Evolutionary conservation across 2,888 invertebrate species (phyloP).

Genomic region (Anoplius nigerrimus): DNA sequence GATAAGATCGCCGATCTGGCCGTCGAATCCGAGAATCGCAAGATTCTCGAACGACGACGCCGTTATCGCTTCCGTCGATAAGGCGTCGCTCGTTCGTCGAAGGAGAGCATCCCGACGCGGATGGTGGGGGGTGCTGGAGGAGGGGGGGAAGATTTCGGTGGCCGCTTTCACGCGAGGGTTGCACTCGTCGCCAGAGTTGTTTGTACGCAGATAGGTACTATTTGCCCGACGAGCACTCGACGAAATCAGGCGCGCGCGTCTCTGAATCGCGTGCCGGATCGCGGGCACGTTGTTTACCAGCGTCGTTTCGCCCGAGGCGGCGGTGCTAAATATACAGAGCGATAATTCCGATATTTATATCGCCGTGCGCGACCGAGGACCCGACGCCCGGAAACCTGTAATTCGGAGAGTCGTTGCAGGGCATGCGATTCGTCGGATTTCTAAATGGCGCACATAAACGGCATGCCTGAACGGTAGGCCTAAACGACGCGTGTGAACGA

Average conservation of each 20-base stretch:
- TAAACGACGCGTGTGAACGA: no score
- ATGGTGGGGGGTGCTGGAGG: no score
- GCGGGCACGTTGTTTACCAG: constrained; percentile 47
- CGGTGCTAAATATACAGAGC: constrained; percentile 49
- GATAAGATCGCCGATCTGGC: neutral
- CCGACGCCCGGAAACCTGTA: no score
- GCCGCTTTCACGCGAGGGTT: neutral
- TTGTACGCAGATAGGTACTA: neutral
- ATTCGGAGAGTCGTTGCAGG: no score
- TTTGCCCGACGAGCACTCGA: neutral
- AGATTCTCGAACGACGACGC: no score
- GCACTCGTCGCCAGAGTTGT: neutral
- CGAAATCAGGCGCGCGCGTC: neutral
- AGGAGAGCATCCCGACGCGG: no score
- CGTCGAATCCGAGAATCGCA: neutral
- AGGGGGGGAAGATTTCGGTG: no score
- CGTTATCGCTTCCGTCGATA: no score
- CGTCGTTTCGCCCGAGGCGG: constrained; percentile 41
- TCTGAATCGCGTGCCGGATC: constrained; percentile 31
- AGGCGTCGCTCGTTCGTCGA: no score
- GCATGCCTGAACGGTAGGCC: no score
- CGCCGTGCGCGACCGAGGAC: constrained; percentile 21
- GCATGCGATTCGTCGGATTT: no score
- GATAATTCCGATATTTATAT: constrained; percentile 54
- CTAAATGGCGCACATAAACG: no score